These are phyloP conservation scores for Ctenosaura bakeri DNA, from an alignment of 2,797 vertebrate species.

Conservation along the genomic window DNA sequence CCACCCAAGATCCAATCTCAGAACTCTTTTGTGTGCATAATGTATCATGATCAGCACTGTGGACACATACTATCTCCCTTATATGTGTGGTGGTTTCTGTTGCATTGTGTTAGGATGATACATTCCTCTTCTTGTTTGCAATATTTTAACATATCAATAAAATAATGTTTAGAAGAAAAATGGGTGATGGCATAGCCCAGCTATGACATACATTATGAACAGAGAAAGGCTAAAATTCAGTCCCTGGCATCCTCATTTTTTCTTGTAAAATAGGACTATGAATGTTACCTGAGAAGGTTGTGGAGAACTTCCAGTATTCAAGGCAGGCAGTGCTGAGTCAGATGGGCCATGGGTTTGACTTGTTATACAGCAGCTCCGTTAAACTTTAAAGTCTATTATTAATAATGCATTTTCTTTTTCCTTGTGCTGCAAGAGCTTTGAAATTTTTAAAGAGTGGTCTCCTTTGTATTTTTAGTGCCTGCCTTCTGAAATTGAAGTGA, in stretches of 20 bases:
- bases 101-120: too few relatives aligned
- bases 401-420: not conserved
- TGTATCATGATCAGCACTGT: too few relatives aligned
- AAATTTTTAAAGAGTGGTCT: not conserved
- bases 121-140: too few relatives aligned
- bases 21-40: too few relatives aligned
- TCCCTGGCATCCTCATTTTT: not conserved
- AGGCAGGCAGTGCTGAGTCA: not conserved
- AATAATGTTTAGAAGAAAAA: too few relatives aligned
- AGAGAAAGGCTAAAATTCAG: not conserved
- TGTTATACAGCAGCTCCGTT: not conserved
- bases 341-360: not conserved
- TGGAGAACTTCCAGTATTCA: too few relatives aligned
- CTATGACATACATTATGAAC: not conserved
- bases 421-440: not conserved
- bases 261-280: not conserved
- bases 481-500: slow-evolving; percentile 98
- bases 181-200: too few relatives aligned
- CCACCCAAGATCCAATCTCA: not conserved
- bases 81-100: too few relatives aligned
- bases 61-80: too few relatives aligned
- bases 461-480: slow-evolving; percentile 84
- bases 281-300: not conserved
- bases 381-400: not conserved
- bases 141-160: too few relatives aligned